Base-by-base conservation (phyloP, 2,888 invertebrate genomes). In the Drosophila anomelani region DNA sequence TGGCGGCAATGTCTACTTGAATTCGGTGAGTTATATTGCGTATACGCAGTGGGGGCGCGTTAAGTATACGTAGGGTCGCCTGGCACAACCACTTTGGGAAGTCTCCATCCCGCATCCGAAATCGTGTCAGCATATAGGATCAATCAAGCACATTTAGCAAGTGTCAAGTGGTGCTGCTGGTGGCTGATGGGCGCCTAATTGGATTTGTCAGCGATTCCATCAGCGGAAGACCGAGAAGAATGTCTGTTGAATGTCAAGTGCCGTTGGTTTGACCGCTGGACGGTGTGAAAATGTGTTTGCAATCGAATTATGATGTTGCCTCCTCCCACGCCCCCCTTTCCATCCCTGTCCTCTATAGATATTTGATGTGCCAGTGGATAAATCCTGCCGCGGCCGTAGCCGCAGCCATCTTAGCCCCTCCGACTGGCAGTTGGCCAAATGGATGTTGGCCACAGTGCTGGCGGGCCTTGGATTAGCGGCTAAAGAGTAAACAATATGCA, bases 1-100 rank as follows among this genome's bases (percentile, higher is more conserved):
- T 75, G 95, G 96, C 43, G 96, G 96, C 66, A 95, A 96, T 91
- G 93, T 96, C 39, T 96, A 96, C 90, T 91, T 95, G 56, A 96
- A 96, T 74, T 95, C 95, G 83, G 95, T 96, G 91, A 93, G 94
- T 92, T 13, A 1, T 10, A 70, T 72, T 61, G 76, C 71, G 59
- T 59, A 71, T 72, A 55, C 73, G 72, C 49, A 38, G 13, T 10
- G 34, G 34, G 67, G 41, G 13, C 49, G 23, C 63, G 17, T 34
- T 51, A 51, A 51, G 51, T 51, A 51, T 51, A 51, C 51, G 51
- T 34, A 20, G 51, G 34, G 51, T 20, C 13, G 34, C 20, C 51
- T 20, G 26, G 38, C 26, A 29, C 43, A 43, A 29, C 29, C 68
- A 66, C 51, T 76, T 79, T 47, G 47, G 17, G 17, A 4, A 29